Conservation (phyloP, 2,797 vertebrate genomes). For the Sciurus vulgaris region DNA sequence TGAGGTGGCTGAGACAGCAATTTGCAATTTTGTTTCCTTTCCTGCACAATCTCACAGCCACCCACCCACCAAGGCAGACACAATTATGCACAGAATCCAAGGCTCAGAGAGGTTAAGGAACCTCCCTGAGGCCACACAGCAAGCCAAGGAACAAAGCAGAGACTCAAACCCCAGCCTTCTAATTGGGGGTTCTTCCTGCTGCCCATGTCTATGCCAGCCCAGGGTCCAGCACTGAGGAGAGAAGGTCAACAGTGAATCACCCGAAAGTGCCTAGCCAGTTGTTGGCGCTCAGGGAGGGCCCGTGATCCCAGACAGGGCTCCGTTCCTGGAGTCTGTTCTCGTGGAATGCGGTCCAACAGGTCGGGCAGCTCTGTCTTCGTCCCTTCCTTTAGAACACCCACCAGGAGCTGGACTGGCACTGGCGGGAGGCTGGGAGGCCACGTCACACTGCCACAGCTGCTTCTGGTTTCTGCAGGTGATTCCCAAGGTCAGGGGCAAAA, state of each 20-base stretch:
- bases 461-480: background rate
- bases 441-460: background rate
- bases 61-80: background rate
- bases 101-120: constrained; percentile 49
- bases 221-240: background rate
- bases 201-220: background rate
- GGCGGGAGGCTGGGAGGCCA: background rate
- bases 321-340: constrained; percentile 31
- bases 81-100: background rate
- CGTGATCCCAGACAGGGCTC: constrained; percentile 7
- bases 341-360: constrained; percentile 71
- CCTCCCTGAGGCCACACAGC: constrained; percentile 54
- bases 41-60: background rate
- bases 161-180: background rate
- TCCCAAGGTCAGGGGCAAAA: background rate
- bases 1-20: background rate
- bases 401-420: background rate
- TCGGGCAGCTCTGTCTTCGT: constrained; percentile 1
- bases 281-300: background rate
- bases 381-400: constrained; percentile 61
- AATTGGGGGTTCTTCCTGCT: background rate
- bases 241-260: background rate
- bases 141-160: background rate
- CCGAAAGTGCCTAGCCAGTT: background rate
- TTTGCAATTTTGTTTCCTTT: background rate